These are phyloP conservation scores for Brevipalpus yothersi DNA, from an alignment of 1,140 invertebrate genomes.

Conservation along the genomic window DNA sequence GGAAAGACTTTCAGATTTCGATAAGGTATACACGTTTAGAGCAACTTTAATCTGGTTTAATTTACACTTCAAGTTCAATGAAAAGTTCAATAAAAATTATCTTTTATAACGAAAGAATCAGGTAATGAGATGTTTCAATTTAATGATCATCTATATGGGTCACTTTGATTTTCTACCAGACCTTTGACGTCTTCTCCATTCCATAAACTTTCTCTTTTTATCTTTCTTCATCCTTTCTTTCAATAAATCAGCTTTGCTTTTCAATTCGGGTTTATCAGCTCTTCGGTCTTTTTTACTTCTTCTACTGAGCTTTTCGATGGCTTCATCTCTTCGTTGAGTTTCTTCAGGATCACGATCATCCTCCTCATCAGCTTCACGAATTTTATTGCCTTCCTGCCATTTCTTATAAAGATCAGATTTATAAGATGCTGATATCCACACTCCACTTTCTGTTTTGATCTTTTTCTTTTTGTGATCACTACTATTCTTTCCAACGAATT, in stretches of 20 bases:
- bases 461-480: constrained; percentile 39
- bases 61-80: too few relatives aligned
- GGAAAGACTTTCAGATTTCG: too few relatives aligned
- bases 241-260: background rate
- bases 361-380: background rate
- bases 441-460: constrained; percentile 81
- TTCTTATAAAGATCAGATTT: constrained; percentile 64
- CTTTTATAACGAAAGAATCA: background rate
- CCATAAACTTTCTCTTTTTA: background rate
- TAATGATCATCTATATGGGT: background rate
- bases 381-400: constrained; percentile 33
- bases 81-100: too few relatives aligned
- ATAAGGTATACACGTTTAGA: too few relatives aligned
- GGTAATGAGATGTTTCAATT: background rate
- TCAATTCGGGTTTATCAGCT: background rate
- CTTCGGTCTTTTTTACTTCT: background rate
- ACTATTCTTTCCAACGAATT: constrained; percentile 44
- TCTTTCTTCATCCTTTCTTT: background rate
- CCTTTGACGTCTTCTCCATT: background rate
- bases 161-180: background rate
- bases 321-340: background rate
- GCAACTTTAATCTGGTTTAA: too few relatives aligned
- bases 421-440: constrained; percentile 74
- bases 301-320: background rate
- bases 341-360: background rate